Conservation (phyloP, 2,888 invertebrate species). For the Cloeon dipterum region DNA sequence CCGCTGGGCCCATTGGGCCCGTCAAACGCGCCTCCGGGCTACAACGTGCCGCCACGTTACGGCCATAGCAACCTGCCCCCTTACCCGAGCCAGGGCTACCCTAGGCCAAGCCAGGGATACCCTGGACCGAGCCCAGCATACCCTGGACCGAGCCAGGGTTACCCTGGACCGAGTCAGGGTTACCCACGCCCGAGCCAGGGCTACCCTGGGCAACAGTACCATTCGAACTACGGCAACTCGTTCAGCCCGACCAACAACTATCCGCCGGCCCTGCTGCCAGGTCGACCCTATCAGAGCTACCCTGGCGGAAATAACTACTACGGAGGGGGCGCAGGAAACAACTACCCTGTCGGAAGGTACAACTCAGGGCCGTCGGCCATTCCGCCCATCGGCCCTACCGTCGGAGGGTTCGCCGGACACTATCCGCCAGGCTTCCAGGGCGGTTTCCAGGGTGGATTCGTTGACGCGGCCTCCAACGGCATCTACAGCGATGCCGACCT, state of each 20-base stretch:
- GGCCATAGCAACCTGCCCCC: constrained; percentile 2
- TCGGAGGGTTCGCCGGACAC: constrained; percentile 1
- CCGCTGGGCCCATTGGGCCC: constrained; percentile 8
- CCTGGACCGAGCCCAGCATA: constrained; percentile 1
- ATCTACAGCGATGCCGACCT: constrained; percentile 4
- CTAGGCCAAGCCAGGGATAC: background rate
- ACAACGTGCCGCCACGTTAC: constrained; percentile 1
- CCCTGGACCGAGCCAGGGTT: background rate
- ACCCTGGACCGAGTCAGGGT: background rate
- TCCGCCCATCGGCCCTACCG: constrained; percentile 1
- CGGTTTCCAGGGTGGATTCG: background rate
- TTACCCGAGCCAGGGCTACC: background rate
- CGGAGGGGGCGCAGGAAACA: too few species aligned
- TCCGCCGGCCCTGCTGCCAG: constrained; percentile 3
- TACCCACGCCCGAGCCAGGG: constrained; percentile 3
- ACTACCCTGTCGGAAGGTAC: constrained; percentile 4
- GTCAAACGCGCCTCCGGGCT: constrained; percentile 8
- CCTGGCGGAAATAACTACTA: background rate
- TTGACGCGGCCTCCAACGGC: constrained; percentile 3
- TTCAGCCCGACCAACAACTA: too few species aligned
- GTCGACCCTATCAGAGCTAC: too few species aligned
- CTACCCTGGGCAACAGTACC: too few species aligned
- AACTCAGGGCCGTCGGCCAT: constrained; percentile 2
- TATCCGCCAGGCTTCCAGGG: background rate
- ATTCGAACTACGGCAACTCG: too few species aligned